Percentiles rank a stretch among this genome's conserved stretches.
Conservation (phyloP, 1,140 invertebrate genomes). For the Acyrthosiphon pisum region DNA sequence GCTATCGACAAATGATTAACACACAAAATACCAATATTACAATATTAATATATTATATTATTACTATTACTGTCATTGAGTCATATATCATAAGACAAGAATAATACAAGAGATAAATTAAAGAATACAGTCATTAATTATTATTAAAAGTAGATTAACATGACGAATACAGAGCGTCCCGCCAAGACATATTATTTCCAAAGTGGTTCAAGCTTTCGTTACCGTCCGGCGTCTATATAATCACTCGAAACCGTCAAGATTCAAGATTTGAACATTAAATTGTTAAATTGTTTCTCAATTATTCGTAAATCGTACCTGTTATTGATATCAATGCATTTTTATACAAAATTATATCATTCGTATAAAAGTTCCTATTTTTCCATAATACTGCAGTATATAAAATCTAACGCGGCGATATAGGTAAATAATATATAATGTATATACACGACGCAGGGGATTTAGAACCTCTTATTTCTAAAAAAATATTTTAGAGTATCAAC, state of each 20-base stretch:
- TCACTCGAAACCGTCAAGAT: background rate
- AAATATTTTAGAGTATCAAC: too few species aligned
- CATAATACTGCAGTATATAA: too few species aligned
- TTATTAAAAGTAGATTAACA: conserved; percentile 12
- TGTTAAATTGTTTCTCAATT: background rate
- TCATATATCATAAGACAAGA: background rate
- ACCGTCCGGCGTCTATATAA: background rate
- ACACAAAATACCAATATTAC: background rate
- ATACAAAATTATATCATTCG: background rate
- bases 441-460: too few species aligned
- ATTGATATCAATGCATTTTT: background rate
- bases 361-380: too few species aligned
- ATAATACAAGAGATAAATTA: background rate
- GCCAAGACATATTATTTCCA: background rate
- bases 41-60: background rate
- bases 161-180: background rate
- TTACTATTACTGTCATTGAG: background rate
- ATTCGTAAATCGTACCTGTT: background rate
- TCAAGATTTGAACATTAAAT: conserved; percentile 1
- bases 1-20: background rate
- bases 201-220: background rate
- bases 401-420: too few species aligned
- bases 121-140: background rate
- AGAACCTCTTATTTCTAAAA: too few species aligned
- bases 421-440: too few species aligned